These are phyloP conservation scores for Tolypeutes matacus DNA, from an alignment of 2,797 vertebrate genomes.

Conservation along the genomic window DNA sequence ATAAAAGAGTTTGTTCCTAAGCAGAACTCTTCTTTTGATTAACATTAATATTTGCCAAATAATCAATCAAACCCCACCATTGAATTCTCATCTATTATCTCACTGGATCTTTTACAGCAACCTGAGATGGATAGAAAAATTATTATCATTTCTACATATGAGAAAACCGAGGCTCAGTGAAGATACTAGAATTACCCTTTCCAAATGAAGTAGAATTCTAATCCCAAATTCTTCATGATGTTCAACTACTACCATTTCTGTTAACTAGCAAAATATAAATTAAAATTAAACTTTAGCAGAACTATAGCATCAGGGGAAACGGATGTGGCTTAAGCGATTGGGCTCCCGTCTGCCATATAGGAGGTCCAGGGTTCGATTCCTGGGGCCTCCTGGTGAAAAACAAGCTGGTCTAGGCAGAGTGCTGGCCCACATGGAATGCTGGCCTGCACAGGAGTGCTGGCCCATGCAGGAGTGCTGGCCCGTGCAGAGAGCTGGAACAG, in stretches of 20 bases:
- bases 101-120: constrained; percentile 22
- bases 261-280: constrained; percentile 43
- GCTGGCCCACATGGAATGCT: no score
- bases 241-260: constrained; percentile 31
- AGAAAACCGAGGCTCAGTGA: constrained; percentile 43
- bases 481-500: no score
- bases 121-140: background rate
- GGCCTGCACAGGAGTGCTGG: no score
- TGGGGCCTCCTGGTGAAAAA: no score
- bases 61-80: background rate
- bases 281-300: constrained; percentile 62
- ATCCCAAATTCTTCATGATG: constrained; percentile 15
- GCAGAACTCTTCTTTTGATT: background rate
- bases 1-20: background rate
- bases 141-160: background rate
- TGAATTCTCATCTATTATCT: constrained; percentile 33
- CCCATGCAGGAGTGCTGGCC: no score
- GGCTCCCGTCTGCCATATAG: no score
- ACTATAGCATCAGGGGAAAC: background rate
- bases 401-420: no score
- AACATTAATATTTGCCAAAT: constrained; percentile 62
- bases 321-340: no score
- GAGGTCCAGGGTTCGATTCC: no score
- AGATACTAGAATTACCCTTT: constrained; percentile 14
- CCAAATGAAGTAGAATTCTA: background rate